These are phyloP conservation scores for Drosophila sechellia DNA, from an alignment of 1,140 invertebrate genomes.

Conservation along the genomic window DNA sequence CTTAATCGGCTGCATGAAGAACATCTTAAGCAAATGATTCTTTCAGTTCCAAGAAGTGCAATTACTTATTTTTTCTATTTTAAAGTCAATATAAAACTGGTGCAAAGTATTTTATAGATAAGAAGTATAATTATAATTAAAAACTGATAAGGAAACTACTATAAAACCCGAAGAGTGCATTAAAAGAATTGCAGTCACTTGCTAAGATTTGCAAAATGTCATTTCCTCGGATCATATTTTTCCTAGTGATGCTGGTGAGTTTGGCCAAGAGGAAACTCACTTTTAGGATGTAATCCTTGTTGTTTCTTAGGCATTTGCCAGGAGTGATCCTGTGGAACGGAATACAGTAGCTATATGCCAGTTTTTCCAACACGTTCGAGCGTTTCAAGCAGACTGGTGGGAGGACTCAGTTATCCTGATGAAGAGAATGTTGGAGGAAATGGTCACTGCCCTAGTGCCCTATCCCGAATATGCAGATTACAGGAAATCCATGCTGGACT, in stretches of 20 bases:
- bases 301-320: background rate
- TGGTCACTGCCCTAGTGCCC: background rate
- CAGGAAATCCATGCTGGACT: background rate
- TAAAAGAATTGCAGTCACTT: background rate
- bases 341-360: background rate
- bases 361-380: constrained; percentile 4
- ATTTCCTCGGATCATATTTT: background rate
- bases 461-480: constrained; percentile 1
- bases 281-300: background rate
- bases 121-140: background rate
- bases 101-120: too few species aligned
- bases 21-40: too few species aligned
- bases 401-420: constrained; percentile 5
- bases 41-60: too few species aligned
- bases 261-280: too few species aligned
- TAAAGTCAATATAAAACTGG: too few species aligned
- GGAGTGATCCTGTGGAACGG: background rate
- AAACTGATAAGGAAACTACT: background rate
- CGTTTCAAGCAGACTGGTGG: constrained; percentile 6
- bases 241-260: background rate
- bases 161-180: background rate
- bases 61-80: too few species aligned
- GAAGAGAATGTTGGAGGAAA: background rate
- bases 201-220: background rate
- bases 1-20: too few species aligned